Conservation (phyloP, 2,113 vertebrate species). For the Alectura lathami region DNA sequence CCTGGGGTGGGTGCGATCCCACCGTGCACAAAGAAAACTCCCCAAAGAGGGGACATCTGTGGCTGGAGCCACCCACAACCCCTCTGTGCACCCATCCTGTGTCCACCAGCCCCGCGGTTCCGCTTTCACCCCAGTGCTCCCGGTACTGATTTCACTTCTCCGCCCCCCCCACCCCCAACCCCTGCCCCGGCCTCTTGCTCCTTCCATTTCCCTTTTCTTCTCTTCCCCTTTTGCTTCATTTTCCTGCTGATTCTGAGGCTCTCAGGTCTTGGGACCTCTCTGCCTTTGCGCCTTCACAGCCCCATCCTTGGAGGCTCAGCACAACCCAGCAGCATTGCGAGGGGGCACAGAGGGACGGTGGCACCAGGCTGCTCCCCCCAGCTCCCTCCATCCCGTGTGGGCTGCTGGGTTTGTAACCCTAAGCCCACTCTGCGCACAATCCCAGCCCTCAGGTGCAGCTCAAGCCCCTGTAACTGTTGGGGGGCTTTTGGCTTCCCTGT, state of each 20-base stretch:
- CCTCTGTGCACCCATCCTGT: neutral
- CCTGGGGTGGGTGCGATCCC: neutral
- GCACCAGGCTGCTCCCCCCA: neutral
- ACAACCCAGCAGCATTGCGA: accelerated
- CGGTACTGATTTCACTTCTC: neutral
- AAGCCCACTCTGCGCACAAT: neutral
- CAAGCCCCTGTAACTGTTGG: accelerated
- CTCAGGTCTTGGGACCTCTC: accelerated
- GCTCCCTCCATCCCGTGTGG: neutral
- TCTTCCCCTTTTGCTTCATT: slow-evolving; percentile 20
- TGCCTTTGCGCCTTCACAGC: accelerated
- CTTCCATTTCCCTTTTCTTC: slow-evolving; percentile 34
- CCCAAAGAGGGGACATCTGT: neutral
- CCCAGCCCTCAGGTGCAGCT: neutral
- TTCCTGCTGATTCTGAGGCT: neutral
- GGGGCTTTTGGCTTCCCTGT: neutral
- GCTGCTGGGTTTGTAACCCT: neutral
- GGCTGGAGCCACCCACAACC: accelerated
- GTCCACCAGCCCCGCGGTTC: neutral
- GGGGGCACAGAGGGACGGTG: accelerated
- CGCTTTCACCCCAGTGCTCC: neutral
- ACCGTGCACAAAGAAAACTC: accelerated
- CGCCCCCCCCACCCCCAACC: accelerated
- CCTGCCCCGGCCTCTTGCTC: neutral
- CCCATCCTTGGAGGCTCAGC: neutral